Evolutionary conservation across 2,888 invertebrate species (phyloP).

Genomic region (Matsumyia berberina): DNA sequence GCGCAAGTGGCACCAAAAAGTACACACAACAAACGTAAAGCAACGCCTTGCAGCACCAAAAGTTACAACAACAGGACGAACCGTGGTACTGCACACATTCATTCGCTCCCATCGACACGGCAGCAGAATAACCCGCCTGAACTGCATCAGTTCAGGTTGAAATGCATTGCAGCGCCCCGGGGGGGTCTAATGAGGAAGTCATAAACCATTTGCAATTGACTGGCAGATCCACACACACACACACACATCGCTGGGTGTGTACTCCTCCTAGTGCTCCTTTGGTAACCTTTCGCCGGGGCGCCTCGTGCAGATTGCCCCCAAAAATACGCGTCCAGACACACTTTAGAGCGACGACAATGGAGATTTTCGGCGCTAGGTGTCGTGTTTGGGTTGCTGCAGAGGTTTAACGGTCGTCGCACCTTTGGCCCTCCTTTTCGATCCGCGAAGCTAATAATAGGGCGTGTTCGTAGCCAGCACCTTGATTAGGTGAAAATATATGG

Average conservation of each 20-base stretch:
- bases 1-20: conserved; percentile 15
- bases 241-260: conserved; percentile 22
- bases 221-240: conserved; percentile 30
- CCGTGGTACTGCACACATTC: conserved; percentile 22
- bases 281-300: conserved; percentile 35
- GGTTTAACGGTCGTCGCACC: conserved; percentile 63
- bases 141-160: conserved; percentile 53
- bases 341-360: conserved; percentile 9
- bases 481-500: conserved; percentile 67
- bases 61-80: conserved; percentile 56
- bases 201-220: conserved; percentile 72
- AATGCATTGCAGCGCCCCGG: conserved; percentile 51
- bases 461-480: conserved; percentile 53
- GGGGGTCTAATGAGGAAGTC: conserved; percentile 72
- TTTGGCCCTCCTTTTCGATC: conserved; percentile 44
- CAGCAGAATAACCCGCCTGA: conserved; percentile 52
- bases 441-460: conserved; percentile 68
- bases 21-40: conserved; percentile 38
- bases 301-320: conserved; percentile 33
- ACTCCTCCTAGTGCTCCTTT: conserved; percentile 57
- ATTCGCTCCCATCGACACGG: conserved; percentile 16
- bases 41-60: conserved; percentile 64
- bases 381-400: conserved; percentile 47
- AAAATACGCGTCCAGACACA: conserved; percentile 52
- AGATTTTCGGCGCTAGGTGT: conserved; percentile 59